Evolutionary conservation across 2,888 invertebrate genomes (phyloP), one percentile per base, ranked within the genome.

Genomic region (Sycophila texana): DNA sequence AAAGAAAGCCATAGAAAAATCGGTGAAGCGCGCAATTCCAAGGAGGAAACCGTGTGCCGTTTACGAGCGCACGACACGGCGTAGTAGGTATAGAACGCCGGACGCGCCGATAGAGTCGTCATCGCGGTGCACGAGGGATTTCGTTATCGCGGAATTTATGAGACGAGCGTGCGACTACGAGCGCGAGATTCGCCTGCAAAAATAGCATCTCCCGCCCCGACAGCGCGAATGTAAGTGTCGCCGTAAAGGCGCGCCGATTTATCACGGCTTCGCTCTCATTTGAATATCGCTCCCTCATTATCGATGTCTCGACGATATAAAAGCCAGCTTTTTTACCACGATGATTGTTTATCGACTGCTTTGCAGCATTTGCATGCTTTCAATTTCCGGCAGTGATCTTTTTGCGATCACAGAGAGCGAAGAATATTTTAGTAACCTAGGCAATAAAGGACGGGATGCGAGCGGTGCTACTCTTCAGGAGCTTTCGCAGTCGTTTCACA

Each of bases 181-280:
- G 13, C 39, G 58, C 20, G 58, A 20, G 14, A 26, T 20, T 5
- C 49, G 55, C 68, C 65, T 60, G 60, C 55, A 58, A 79, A 65
- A 71, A 79, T 65, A 74, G 66, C 30, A 65, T 65, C 74, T 65
- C 74, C 47, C 12, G 47, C 4, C 30, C 30, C 30, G 39, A 4
- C 30, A 12, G 4, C 72, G 49, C 58, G 5, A 7, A 22, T 58
- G 26, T 60, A 4, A 47, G 58, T 47, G 57, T 58, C 53, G 74
- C 75, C 79, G 74, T 74, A 79, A 79, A 79, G 53, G 58, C 68
- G 58, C 68, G 73, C 61, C 77, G 72, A 71, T 78, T 80, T 81
- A 74, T 71, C 79, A 81, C 66, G 74, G 78, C 79, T 82, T 80
- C 78, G 82, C 73, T 79, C 77, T 68, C 79, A 79, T 80, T 82